These are phyloP conservation scores for Elephantulus edwardii DNA, from an alignment of 2,113 vertebrate species.

Conservation along the genomic window DNA sequence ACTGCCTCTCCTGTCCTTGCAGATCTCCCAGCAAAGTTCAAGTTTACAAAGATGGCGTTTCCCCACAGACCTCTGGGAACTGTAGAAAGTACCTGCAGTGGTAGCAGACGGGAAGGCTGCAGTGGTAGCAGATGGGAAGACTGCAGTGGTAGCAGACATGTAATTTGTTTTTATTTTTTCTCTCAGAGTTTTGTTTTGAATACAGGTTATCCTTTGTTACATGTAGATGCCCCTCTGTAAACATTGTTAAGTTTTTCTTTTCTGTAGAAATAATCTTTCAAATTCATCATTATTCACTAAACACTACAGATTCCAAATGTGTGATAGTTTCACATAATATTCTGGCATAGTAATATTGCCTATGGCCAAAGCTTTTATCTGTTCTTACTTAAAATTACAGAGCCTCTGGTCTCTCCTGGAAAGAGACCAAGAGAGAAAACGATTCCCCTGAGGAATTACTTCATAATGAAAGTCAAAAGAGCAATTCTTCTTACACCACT, in stretches of 20 bases:
- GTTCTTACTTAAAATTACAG: background rate
- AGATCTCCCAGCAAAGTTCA: too few species aligned
- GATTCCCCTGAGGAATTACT: background rate
- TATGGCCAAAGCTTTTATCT: background rate
- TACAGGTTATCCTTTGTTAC: background rate
- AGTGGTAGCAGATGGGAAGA: too few species aligned
- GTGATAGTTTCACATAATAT: background rate
- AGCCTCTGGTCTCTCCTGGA: background rate
- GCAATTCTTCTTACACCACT: background rate
- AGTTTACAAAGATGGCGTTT: too few species aligned
- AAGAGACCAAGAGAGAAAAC: background rate
- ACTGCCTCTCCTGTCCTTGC: too few species aligned
- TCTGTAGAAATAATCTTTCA: background rate
- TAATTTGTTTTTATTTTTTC: background rate
- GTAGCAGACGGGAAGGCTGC: too few species aligned
- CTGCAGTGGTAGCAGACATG: too few species aligned
- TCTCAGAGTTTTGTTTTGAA: background rate
- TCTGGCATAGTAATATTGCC: background rate
- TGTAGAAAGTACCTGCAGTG: too few species aligned
- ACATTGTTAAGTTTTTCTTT: background rate
- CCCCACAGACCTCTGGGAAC: too few species aligned
- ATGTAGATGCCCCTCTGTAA: background rate
- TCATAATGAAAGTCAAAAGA: background rate
- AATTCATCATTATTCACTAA: background rate
- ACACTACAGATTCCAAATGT: constrained; percentile 3